These are phyloP conservation scores for Andrena haemorrhoa DNA, from an alignment of 2,888 invertebrate genomes.

Conservation along the genomic window DNA sequence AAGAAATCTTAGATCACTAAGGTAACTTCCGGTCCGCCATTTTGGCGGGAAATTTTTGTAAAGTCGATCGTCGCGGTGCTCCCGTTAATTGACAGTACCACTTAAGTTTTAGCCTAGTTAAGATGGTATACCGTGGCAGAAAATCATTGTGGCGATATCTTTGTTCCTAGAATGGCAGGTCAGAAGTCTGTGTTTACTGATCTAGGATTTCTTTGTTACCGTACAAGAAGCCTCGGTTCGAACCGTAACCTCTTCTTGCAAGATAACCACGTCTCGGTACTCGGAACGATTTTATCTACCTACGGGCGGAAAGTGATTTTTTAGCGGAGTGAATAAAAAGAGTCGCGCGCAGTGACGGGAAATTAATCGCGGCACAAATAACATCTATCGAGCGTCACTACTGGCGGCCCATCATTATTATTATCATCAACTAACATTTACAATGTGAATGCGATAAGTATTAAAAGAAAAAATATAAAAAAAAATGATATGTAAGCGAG, in stretches of 20 bases:
- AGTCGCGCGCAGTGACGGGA: not conserved
- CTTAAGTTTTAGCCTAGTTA: too few relatives aligned
- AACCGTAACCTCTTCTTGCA: slow-evolving; percentile 1
- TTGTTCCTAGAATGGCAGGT: not conserved
- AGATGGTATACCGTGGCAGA: too few relatives aligned
- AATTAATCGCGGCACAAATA: slow-evolving; percentile 11
- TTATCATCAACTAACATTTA: slow-evolving; percentile 16
- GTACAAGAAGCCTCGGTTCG: not conserved
- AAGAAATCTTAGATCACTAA: too few relatives aligned
- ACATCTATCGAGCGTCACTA: slow-evolving; percentile 6
- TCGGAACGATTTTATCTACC: slow-evolving; percentile 26
- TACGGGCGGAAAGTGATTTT: not conserved
- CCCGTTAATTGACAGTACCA: too few relatives aligned
- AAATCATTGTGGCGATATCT: too few relatives aligned
- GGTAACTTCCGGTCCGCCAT: too few relatives aligned
- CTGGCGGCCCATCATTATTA: slow-evolving; percentile 9
- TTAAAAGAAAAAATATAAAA: not conserved
- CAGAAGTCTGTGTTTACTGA: not conserved
- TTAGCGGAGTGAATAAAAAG: slow-evolving; percentile 1
- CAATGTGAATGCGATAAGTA: slow-evolving; percentile 8
- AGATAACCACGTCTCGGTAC: slow-evolving; percentile 26
- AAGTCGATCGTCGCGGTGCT: too few relatives aligned
- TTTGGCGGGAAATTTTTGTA: too few relatives aligned
- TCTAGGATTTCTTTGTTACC: not conserved
- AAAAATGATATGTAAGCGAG: slow-evolving; percentile 15